Evolutionary conservation across 2,888 invertebrate genomes (phyloP).

Genomic region (Dermolepida albohirtum): DNA sequence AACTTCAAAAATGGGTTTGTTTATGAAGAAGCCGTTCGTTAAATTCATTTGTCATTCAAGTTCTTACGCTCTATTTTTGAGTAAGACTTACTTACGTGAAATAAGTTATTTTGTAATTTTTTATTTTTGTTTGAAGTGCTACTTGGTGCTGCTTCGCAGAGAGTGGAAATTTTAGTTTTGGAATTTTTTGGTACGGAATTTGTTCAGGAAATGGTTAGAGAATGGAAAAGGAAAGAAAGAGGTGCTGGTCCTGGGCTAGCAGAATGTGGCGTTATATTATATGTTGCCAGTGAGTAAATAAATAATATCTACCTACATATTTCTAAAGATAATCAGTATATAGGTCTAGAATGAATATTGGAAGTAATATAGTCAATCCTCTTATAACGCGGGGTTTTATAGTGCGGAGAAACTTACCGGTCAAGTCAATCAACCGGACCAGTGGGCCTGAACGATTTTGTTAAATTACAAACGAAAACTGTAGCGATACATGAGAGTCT

Average conservation of each 20-base stretch:
- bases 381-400: too few species aligned
- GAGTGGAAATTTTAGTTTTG: conserved; percentile 84
- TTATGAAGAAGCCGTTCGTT: conserved; percentile 98
- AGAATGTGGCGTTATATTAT: conserved; percentile 86
- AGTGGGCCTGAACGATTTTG: too few species aligned
- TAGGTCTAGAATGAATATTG: too few species aligned
- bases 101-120: conserved; percentile 6
- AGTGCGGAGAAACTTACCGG: too few species aligned
- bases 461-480: too few species aligned
- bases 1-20: conserved; percentile 85
- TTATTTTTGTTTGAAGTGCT: conserved; percentile 73
- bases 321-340: too few species aligned
- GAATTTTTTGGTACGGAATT: conserved; percentile 84
- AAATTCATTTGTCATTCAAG: conserved; percentile 98
- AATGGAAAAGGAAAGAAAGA: conserved; percentile 83
- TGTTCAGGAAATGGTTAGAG: conserved; percentile 78
- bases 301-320: too few species aligned
- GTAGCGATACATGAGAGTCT: too few species aligned
- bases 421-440: too few species aligned
- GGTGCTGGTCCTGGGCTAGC: conserved; percentile 84
- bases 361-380: too few species aligned
- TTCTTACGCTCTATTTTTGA: conserved; percentile 94
- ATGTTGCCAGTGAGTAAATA: conserved; percentile 81
- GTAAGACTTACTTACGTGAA: conserved; percentile 76
- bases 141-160: conserved; percentile 92